Base-by-base conservation (phyloP, 30 jellyfish, hydroid and myxozoan genomes). In the Morbakka virulenta region DNA sequence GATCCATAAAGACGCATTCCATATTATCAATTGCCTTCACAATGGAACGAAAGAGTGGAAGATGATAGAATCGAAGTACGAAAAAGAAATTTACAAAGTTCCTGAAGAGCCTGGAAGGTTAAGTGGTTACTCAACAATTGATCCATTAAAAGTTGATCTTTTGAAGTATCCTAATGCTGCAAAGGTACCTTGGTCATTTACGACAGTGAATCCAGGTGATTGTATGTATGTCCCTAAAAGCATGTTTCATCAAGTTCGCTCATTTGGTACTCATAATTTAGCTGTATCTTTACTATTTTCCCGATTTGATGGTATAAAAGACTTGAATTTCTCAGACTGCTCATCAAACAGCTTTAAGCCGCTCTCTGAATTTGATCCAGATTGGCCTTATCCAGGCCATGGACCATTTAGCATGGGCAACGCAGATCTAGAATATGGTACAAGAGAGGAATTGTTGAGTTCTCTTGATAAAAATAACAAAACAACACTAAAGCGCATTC, bases 41-140 rank as follows among this genome's bases (percentile, higher is more conserved):
- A 86, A 86, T 32, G 96, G 96, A 24, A 77, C 93, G 2, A 86
- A 86, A 69, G 88, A 86, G 51, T 86, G 96, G 96, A 86, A 86
- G 28, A 50, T 86, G 13, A 64, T 86, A 22, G 96, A 86, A 50
- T 78, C 65, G 67, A 77, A 78, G 32, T 64, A 86, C 32, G 87
- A 86, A 64, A 68, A 78, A 21, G 34, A 48, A 31, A 77, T 86
- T 62, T 86, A 86, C 52, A 87, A 86, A 51, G 96, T 92, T 2
- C 65, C 86, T 87, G 96, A 86, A 50, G 88, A 76, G 0, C 88
- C 84, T n/a, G 77, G 84, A 21, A 85, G 75, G 68, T 65, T 79
- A 24, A 88, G 95, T 4, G 96, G 96, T 26, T 86, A 73, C 72
- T 86, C 96, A 13, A 68, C 75, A 26, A 67, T 86, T 49, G 72